phyloP scores from a whole-genome alignment of 2,888 invertebrate genomes.

The Chalcis sispes region DNA sequence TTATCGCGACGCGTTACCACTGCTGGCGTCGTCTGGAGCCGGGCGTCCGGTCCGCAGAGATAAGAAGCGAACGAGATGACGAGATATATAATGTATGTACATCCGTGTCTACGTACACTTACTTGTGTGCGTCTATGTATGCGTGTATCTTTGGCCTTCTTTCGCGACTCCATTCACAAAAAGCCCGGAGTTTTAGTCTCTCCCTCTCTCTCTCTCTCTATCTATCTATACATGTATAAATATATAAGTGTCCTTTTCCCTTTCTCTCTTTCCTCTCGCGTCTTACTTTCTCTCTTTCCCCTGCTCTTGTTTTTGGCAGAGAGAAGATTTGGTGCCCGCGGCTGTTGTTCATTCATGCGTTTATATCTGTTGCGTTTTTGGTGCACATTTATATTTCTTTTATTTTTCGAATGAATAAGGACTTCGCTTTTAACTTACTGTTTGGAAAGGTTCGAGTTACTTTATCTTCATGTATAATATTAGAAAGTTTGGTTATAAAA shows the following conservation, averaged over 20 bases:
- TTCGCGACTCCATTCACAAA: conserved; percentile 12
- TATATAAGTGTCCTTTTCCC: too few species aligned
- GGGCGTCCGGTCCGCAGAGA: conserved; percentile 58
- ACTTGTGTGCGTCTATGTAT: neutral
- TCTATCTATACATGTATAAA: neutral
- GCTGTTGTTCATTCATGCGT: neutral
- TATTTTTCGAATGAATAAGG: too few species aligned
- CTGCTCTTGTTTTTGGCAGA: neutral
- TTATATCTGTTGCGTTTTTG: neutral
- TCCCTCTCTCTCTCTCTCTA: neutral
- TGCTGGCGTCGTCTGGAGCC: conserved; percentile 49
- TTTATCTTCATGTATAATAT: too few species aligned
- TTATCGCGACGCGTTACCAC: conserved; percentile 9
- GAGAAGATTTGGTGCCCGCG: neutral
- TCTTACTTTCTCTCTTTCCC: too few species aligned
- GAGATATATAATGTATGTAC: neutral
- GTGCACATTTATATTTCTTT: too few species aligned
- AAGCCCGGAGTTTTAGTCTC: neutral
- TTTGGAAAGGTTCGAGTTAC: too few species aligned
- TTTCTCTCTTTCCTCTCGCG: too few species aligned
- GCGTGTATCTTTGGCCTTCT: neutral
- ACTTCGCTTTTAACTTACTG: too few species aligned
- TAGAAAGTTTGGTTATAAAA: too few species aligned
- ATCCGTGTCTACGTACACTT: neutral
- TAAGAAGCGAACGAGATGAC: conserved; percentile 27